Evolutionary conservation across 23 tunicate species (phyloP), one percentile per base, ranked within the genome.

Genomic region (Ascidia mentula): DNA sequence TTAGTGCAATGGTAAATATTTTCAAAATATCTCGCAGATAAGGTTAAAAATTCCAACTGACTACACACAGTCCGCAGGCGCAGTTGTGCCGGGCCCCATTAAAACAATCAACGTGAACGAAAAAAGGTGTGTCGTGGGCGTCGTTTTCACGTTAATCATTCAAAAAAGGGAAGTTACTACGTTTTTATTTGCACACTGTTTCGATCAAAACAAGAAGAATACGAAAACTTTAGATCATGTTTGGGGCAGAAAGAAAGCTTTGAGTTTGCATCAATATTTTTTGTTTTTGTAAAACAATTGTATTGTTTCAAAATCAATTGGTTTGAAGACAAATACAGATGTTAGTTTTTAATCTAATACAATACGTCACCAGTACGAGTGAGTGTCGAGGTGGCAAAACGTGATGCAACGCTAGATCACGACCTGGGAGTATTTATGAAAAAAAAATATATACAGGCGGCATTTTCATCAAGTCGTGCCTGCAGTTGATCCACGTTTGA

Each of bases 161-260:
- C 65, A 53, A 53, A 53, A 53, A 53, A 53, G 65, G 65, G 28
- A 53, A 53, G n/a, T 28, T 53, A 53, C 65, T 53, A 53, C 65
- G 24, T 3, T 26, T 28, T 53, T 53, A 53, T 9, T 1, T 9
- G 28, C 65, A 53, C 65, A 53, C 65, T 26, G 65, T 20, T 53
- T 53, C 22, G 24, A 53, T 28, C 65, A 53, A 26, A 53, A 53
- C 65, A 53, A 53, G 24, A 53, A 28, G 13, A 5, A 26, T 26
- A 9, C 4, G 7, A 20, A 9, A 53, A 53, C 24, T 53, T 53
- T 12, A 26, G 65, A 53, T 9, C 22, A 28, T 20, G 22, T 53
- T 53, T 53, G 1, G 65, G 1, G 7, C 13, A 53, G 24, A 5
- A 5, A n/a, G n/a, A n/a, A n/a, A n/a, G n/a, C n/a, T n/a, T n/a